Conservation (phyloP, 2,797 vertebrate species). For the Squalus acanthias region DNA sequence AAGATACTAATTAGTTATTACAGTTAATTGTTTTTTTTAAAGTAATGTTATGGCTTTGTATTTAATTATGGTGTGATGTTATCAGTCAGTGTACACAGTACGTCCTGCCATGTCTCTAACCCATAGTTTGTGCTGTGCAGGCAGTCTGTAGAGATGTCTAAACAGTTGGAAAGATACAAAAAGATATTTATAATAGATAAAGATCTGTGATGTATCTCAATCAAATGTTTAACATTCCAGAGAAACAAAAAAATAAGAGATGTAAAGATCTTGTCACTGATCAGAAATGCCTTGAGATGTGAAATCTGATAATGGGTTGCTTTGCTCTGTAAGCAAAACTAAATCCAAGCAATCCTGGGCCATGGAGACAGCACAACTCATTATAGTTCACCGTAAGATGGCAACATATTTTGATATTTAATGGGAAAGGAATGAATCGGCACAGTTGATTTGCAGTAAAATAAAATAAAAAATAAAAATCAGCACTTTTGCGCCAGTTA, state of each 20-base stretch:
- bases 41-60: background rate
- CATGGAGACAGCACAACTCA: background rate
- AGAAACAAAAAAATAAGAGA: background rate
- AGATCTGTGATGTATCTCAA: background rate
- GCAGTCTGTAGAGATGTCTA: background rate
- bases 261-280: background rate
- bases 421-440: background rate
- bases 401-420: background rate
- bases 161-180: background rate
- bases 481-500: background rate
- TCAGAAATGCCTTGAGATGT: background rate
- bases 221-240: slow-evolving; percentile 9
- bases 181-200: background rate
- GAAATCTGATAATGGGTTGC: background rate
- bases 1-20: background rate
- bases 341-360: background rate
- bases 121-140: background rate
- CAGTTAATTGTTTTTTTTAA: background rate
- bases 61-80: background rate
- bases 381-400: background rate
- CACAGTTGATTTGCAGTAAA: background rate
- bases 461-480: background rate
- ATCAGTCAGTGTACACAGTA: background rate
- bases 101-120: background rate
- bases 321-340: background rate